Conservation (phyloP, 2,888 invertebrate genomes). For the Pachliopta kotzebuea region DNA sequence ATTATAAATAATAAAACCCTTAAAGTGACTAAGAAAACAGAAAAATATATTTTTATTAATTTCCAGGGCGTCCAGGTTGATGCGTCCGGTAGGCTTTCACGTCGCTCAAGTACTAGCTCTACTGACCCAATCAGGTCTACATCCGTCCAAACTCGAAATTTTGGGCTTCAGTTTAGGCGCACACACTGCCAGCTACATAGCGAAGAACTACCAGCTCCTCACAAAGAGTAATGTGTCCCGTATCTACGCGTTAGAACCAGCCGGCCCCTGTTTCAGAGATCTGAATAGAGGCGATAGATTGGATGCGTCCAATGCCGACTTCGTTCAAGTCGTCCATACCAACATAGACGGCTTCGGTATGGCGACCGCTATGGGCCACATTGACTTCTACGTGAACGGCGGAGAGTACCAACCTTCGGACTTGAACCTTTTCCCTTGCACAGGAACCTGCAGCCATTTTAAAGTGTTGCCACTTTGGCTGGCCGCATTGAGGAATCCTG, state of each 20-base stretch:
- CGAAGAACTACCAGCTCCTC: constrained; percentile 56
- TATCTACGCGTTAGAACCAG: constrained; percentile 66
- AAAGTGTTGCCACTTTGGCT: constrained; percentile 59
- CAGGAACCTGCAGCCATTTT: constrained; percentile 68
- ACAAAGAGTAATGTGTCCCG: constrained; percentile 62
- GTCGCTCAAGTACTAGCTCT: constrained; percentile 62
- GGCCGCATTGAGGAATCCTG: constrained; percentile 55
- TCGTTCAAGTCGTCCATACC: constrained; percentile 67
- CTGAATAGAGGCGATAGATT: constrained; percentile 52
- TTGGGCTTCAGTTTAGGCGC: constrained; percentile 70
- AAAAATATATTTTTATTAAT: constrained; percentile 3
- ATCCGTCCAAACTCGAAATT: constrained; percentile 59
- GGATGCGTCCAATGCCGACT: constrained; percentile 61
- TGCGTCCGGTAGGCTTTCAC: constrained; percentile 71
- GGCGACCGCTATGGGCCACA: constrained; percentile 67
- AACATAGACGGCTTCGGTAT: constrained; percentile 74
- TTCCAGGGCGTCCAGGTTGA: constrained; percentile 66
- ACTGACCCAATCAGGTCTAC: constrained; percentile 54
- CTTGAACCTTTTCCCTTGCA: constrained; percentile 56
- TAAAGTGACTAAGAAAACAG: too few species aligned
- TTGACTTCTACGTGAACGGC: constrained; percentile 69
- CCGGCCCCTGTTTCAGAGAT: constrained; percentile 67
- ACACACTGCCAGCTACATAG: constrained; percentile 65
- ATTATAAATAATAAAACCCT: too few species aligned
- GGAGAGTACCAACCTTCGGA: constrained; percentile 72